Evolutionary conservation across 2,113 vertebrate genomes (phyloP).

Genomic region (Motacilla alba): DNA sequence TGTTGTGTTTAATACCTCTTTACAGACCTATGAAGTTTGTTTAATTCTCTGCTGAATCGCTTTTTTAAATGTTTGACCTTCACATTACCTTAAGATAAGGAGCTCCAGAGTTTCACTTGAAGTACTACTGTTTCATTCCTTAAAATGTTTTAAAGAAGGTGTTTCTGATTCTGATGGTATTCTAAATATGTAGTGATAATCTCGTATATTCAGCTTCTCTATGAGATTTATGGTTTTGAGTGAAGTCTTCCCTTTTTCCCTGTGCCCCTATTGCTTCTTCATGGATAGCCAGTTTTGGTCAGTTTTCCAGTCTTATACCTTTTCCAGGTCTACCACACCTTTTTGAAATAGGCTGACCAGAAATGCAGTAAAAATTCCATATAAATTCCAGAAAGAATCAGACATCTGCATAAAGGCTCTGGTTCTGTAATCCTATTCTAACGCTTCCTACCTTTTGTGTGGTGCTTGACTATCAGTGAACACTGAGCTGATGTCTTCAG

Average conservation of each 20-base stretch:
- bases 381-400: not conserved
- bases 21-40: not conserved
- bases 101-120: not conserved
- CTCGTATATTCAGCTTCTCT: not conserved
- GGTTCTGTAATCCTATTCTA: not conserved
- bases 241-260: not conserved
- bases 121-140: not conserved
- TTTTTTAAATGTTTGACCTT: not conserved
- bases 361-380: not conserved
- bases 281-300: not conserved
- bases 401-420: not conserved
- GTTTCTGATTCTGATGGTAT: not conserved
- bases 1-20: not conserved
- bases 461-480: not conserved
- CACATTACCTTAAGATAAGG: not conserved
- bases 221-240: not conserved
- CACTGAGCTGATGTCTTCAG: not conserved
- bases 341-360: not conserved
- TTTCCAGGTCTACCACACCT: not conserved
- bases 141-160: not conserved
- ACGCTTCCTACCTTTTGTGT: not conserved
- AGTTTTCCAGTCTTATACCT: not conserved
- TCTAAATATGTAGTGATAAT: not conserved
- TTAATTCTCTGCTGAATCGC: not conserved
- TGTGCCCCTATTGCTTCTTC: not conserved